A percentile compares a stretch with the other conserved stretches of the same genome.
These are phyloP conservation scores for Drosophila lini DNA, from an alignment of 1,140 invertebrate genomes.

Conservation along the genomic window DNA sequence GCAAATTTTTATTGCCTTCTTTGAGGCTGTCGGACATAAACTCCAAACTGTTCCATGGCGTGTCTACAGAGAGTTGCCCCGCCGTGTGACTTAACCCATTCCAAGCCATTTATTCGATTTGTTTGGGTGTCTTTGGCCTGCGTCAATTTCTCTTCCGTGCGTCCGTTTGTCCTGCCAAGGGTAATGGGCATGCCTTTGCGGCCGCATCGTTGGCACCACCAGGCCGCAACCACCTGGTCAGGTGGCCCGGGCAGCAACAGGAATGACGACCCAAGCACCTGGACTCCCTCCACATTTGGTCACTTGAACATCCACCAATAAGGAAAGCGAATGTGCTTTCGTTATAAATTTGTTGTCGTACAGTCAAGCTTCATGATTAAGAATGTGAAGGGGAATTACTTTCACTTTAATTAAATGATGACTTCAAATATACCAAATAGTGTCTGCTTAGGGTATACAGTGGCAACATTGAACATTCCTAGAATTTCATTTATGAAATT, in stretches of 20 bases:
- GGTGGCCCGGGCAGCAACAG: slow-evolving; percentile 25
- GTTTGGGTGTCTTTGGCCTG: slow-evolving; percentile 28
- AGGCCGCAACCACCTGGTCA: slow-evolving; percentile 17
- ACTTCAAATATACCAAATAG: not conserved
- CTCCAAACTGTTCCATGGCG: slow-evolving; percentile 26
- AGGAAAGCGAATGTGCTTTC: slow-evolving; percentile 19
- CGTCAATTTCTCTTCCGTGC: slow-evolving; percentile 22
- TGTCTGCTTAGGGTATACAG: not conserved
- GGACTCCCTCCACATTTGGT: slow-evolving; percentile 13
- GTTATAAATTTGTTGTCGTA: slow-evolving; percentile 13
- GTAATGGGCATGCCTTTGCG: slow-evolving; percentile 55
- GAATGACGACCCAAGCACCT: slow-evolving; percentile 11
- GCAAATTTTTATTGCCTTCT: slow-evolving; percentile 25
- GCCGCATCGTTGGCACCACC: slow-evolving; percentile 43
- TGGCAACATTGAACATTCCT: too few species aligned
- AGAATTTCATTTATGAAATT: too few species aligned
- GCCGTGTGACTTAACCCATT: slow-evolving; percentile 30
- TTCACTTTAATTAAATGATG: not conserved
- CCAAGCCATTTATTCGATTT: slow-evolving; percentile 25
- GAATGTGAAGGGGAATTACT: not conserved
- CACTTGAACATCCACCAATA: slow-evolving; percentile 50
- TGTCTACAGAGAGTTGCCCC: slow-evolving; percentile 15
- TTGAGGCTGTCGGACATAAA: slow-evolving; percentile 20
- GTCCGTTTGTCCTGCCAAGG: slow-evolving; percentile 37
- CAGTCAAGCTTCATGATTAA: slow-evolving; percentile 4